These are phyloP conservation scores for Candidula unifasciata DNA, from an alignment of 2,888 invertebrate species.

Conservation along the genomic window DNA sequence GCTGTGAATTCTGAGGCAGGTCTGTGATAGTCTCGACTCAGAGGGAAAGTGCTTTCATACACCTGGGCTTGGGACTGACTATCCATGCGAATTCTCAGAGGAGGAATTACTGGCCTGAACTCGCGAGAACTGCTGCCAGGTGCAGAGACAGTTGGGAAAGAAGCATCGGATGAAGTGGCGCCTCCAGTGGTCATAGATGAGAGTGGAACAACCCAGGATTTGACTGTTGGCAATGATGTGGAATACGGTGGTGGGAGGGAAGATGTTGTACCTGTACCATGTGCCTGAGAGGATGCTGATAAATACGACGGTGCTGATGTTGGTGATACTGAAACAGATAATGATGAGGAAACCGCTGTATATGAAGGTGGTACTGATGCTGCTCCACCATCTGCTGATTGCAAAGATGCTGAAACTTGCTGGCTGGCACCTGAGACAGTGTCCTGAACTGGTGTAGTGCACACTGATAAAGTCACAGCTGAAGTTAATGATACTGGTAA, in stretches of 20 bases:
- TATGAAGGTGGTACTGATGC: not conserved
- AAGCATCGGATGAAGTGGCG: not conserved
- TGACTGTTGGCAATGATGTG: not conserved
- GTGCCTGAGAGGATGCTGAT: conserved; percentile 10
- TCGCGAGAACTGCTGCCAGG: not conserved
- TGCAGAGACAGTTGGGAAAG: not conserved
- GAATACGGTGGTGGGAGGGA: not conserved
- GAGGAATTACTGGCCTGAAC: conserved; percentile 45
- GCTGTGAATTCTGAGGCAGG: conserved; percentile 22
- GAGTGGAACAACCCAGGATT: not conserved
- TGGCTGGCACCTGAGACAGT: conserved; percentile 3
- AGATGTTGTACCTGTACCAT: not conserved
- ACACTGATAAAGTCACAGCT: not conserved
- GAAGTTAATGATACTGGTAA: conserved; percentile 24
- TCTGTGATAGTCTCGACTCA: conserved; percentile 32
- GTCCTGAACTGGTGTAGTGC: conserved; percentile 2
- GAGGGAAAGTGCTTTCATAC: conserved; percentile 33
- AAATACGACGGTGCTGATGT: conserved; percentile 9
- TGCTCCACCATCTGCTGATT: not conserved
- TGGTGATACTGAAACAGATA: not conserved
- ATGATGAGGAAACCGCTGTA: not conserved
- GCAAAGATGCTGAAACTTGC: not conserved
- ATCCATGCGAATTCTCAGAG: conserved; percentile 49
- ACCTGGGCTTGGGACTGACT: conserved; percentile 45
- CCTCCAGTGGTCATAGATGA: not conserved